Conservation (phyloP, 1,140 invertebrate genomes). For the Chironomus tepperi region DNA sequence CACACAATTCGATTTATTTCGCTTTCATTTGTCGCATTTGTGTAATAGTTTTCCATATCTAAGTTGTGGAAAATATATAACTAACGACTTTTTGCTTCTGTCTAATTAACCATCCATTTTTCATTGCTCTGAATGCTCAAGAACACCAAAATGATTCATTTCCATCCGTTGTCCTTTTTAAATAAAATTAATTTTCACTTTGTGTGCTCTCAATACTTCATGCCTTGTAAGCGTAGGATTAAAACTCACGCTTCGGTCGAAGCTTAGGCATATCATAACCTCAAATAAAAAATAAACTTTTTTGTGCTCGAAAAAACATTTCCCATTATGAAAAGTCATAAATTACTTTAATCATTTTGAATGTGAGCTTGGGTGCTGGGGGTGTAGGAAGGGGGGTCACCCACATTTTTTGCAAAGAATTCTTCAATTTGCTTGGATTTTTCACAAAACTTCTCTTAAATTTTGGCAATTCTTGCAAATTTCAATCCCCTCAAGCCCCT, state of each 20-base stretch:
- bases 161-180: not conserved
- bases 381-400: no score
- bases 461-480: no score
- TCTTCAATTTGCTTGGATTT: no score
- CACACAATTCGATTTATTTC: not conserved
- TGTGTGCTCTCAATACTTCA: not conserved
- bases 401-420: no score
- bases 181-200: not conserved
- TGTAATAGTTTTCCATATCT: no score
- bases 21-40: not conserved
- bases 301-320: not conserved
- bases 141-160: no score
- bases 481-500: no score
- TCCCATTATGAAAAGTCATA: slow-evolving; percentile 15
- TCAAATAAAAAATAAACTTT: not conserved
- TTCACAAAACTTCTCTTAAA: no score
- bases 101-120: not conserved
- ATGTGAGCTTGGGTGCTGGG: no score
- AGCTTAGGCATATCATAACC: not conserved
- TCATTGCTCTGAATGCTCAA: not conserved
- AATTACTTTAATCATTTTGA: slow-evolving; percentile 22
- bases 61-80: no score
- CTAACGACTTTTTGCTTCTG: not conserved
- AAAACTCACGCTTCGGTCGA: not conserved
- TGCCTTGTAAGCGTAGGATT: not conserved